phyloP scores from a whole-genome alignment of 2,888 invertebrate species.

The Rotaria macrura region DNA sequence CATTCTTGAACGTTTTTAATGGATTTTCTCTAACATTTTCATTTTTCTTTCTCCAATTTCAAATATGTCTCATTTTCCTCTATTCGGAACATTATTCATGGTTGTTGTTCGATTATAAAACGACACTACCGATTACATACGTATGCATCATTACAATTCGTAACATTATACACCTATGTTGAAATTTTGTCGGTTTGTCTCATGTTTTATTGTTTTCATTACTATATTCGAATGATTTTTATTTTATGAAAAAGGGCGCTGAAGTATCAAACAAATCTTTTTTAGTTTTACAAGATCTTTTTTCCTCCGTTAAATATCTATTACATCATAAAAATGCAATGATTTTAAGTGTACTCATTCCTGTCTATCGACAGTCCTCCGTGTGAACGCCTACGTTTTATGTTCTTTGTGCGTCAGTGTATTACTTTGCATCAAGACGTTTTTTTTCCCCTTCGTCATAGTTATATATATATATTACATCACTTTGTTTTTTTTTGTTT shows the following conservation, averaged over 20 bases:
- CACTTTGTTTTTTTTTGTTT: too few relatives aligned
- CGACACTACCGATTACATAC: background rate
- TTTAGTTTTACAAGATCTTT: too few relatives aligned
- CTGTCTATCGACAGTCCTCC: too few relatives aligned
- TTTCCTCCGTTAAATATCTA: too few relatives aligned
- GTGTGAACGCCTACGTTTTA: background rate
- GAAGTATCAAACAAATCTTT: too few relatives aligned
- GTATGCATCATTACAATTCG: background rate
- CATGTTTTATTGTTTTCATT: too few relatives aligned
- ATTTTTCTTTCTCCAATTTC: background rate
- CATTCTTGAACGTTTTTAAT: background rate
- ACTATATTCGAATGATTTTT: background rate
- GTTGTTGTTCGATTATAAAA: constrained; percentile 12
- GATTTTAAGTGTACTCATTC: background rate
- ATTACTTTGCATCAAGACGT: too few relatives aligned
- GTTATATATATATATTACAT: too few relatives aligned
- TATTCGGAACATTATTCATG: background rate
- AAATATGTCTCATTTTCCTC: background rate
- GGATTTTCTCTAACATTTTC: background rate
- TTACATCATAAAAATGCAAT: background rate
- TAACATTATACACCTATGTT: background rate
- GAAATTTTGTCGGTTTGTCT: too few relatives aligned
- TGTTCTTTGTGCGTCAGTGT: background rate
- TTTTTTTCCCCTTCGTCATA: too few relatives aligned
- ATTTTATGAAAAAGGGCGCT: background rate